A percentile compares a stretch with the other conserved stretches of the same genome.
Conservation (phyloP, 2,888 invertebrate species). For the Drosophila limbata region DNA sequence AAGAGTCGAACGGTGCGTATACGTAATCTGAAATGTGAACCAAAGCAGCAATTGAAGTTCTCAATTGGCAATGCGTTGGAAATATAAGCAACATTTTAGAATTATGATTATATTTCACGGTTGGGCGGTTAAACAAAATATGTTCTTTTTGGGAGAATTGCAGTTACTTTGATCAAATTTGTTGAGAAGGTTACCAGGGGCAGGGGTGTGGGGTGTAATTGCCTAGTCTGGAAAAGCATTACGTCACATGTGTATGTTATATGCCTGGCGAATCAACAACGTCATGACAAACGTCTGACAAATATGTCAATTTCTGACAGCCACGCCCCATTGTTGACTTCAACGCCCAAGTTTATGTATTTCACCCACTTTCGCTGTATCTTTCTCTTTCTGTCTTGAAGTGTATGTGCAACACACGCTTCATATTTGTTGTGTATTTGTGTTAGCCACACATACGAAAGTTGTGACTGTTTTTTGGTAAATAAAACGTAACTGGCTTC, state of each 20-base stretch:
- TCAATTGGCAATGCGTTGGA: slow-evolving; percentile 22
- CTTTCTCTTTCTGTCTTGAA: too few relatives aligned
- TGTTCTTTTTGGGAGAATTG: slow-evolving; percentile 18
- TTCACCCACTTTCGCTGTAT: neutral
- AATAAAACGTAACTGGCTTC: slow-evolving; percentile 44
- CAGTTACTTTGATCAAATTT: slow-evolving; percentile 44
- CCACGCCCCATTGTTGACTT: slow-evolving; percentile 4
- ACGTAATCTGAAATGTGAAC: slow-evolving; percentile 38
- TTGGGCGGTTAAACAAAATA: slow-evolving; percentile 19
- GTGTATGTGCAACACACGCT: slow-evolving; percentile 24
- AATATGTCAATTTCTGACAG: slow-evolving; percentile 46
- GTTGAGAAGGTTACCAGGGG: too few relatives aligned
- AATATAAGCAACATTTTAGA: slow-evolving; percentile 16
- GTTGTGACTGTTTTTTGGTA: slow-evolving; percentile 61
- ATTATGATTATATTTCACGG: slow-evolving; percentile 54
- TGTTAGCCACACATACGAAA: slow-evolving; percentile 64
- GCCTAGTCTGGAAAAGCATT: slow-evolving; percentile 32
- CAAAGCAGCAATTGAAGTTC: slow-evolving; percentile 33
- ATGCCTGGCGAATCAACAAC: slow-evolving; percentile 46
- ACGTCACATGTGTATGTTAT: slow-evolving; percentile 40
- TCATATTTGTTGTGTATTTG: slow-evolving; percentile 59
- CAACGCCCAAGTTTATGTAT: slow-evolving; percentile 25
- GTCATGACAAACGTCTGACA: slow-evolving; percentile 67
- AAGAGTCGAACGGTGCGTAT: slow-evolving; percentile 38
- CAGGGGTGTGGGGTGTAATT: slow-evolving; percentile 24